A percentile compares a stretch with the other conserved stretches of the same genome.
Evolutionary conservation across 2,888 invertebrate species (phyloP).

Genomic region (Drosophila seclusa): DNA sequence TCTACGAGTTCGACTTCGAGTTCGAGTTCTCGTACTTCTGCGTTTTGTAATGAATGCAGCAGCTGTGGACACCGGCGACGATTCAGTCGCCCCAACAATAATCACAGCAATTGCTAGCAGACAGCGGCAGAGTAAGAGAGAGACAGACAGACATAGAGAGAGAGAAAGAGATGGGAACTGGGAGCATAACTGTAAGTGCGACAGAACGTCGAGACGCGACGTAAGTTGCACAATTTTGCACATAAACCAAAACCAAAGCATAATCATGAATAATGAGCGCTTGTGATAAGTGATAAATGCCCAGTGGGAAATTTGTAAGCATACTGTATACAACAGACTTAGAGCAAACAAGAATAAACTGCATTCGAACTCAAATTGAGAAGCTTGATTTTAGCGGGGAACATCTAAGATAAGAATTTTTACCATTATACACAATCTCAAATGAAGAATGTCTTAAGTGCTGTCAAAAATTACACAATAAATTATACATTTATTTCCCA

Average conservation of each 20-base stretch:
- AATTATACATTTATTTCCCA: neutral
- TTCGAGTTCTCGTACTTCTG: conserved; percentile 24
- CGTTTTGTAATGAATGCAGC: conserved; percentile 40
- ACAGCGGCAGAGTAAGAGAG: conserved; percentile 11
- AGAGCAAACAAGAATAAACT: neutral
- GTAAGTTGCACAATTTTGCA: conserved; percentile 83
- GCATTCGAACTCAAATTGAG: neutral
- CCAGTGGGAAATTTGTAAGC: conserved; percentile 70
- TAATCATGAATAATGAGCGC: conserved; percentile 84
- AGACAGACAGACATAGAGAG: conserved; percentile 8
- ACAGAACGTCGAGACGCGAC: conserved; percentile 52
- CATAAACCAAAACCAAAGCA: conserved; percentile 74
- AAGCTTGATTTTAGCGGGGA: neutral
- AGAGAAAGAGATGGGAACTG: conserved; percentile 24
- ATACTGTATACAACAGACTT: conserved; percentile 10
- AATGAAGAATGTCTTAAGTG: neutral
- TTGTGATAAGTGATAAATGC: conserved; percentile 73
- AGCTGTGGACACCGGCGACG: conserved; percentile 52
- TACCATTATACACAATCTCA: neutral
- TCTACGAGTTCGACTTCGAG: conserved; percentile 31
- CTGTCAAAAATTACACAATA: neutral
- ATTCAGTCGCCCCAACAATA: conserved; percentile 41
- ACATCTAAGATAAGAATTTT: neutral
- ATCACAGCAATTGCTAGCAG: conserved; percentile 66
- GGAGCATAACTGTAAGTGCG: conserved; percentile 35